Conservation (phyloP, 2,113 vertebrate genomes). For the Hippocampus zosterae region DNA sequence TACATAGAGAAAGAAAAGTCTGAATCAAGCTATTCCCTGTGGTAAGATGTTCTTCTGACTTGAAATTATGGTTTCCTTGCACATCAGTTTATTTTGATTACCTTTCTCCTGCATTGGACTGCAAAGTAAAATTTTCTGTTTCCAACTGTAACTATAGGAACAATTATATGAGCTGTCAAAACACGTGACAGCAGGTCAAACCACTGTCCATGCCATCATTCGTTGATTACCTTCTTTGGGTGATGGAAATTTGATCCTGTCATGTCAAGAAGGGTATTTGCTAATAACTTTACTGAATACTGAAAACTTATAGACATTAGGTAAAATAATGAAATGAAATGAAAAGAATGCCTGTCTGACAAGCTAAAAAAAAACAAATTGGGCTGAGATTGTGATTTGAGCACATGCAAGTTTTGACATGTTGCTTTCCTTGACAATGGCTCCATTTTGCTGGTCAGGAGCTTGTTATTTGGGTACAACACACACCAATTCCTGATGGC, state of each 20-base stretch:
- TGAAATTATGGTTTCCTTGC: background rate
- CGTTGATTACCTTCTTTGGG: too few relatives aligned
- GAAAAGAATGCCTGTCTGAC: background rate
- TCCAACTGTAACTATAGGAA: background rate
- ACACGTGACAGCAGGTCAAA: too few relatives aligned
- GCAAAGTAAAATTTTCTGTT: too few relatives aligned
- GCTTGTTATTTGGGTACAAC: constrained; percentile 27
- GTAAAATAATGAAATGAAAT: background rate
- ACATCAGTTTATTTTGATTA: too few relatives aligned
- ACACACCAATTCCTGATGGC: constrained; percentile 24
- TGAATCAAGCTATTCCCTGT: background rate
- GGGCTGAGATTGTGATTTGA: background rate
- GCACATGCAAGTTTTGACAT: background rate
- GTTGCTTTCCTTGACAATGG: background rate
- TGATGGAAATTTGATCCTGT: background rate
- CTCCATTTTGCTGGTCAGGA: constrained; percentile 7
- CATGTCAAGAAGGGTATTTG: background rate
- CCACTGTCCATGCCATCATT: background rate
- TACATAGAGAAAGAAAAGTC: background rate
- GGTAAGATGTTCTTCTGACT: background rate
- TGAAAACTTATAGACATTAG: background rate
- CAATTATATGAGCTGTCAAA: background rate
- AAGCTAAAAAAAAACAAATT: background rate
- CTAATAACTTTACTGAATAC: background rate
- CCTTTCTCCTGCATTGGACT: too few relatives aligned